phyloP scores from a whole-genome alignment of 2,888 invertebrate genomes.

The Toxonevra muliebris region DNA sequence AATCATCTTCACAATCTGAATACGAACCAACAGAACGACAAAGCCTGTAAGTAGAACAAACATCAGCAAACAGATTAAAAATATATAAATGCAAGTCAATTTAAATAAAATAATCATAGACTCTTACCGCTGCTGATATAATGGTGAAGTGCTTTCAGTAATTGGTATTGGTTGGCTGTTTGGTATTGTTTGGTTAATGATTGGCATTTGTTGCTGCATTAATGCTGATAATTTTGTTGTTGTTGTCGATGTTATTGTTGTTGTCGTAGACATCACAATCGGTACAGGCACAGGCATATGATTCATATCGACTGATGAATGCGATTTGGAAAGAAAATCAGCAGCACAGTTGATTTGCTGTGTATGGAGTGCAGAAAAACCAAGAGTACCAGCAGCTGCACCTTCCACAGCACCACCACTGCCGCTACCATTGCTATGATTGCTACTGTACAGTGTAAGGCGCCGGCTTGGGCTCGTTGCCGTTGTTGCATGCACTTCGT shows the following conservation, averaged over 20 bases:
- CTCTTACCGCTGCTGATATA: constrained; percentile 23
- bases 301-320: constrained; percentile 60
- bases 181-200: neutral
- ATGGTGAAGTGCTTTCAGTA: neutral
- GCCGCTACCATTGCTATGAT: constrained; percentile 35
- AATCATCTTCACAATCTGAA: constrained; percentile 58
- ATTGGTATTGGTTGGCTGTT: neutral
- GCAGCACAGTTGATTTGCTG: constrained; percentile 17
- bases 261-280: constrained; percentile 28
- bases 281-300: constrained; percentile 50
- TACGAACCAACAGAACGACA: constrained; percentile 63
- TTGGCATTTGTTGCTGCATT: neutral
- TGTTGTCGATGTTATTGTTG: neutral
- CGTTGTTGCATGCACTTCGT: constrained; percentile 24
- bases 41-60: constrained; percentile 44
- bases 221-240: neutral
- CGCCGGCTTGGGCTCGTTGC: constrained; percentile 26
- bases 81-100: constrained; percentile 1
- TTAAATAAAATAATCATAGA: neutral
- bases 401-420: neutral
- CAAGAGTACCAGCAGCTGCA: neutral
- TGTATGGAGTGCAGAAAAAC: constrained; percentile 14
- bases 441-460: constrained; percentile 27
- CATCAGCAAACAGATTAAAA: constrained; percentile 1
- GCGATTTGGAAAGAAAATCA: constrained; percentile 51